Evolutionary conservation across 2,888 invertebrate genomes (phyloP).

Genomic region (Eupelmus urozonus): DNA sequence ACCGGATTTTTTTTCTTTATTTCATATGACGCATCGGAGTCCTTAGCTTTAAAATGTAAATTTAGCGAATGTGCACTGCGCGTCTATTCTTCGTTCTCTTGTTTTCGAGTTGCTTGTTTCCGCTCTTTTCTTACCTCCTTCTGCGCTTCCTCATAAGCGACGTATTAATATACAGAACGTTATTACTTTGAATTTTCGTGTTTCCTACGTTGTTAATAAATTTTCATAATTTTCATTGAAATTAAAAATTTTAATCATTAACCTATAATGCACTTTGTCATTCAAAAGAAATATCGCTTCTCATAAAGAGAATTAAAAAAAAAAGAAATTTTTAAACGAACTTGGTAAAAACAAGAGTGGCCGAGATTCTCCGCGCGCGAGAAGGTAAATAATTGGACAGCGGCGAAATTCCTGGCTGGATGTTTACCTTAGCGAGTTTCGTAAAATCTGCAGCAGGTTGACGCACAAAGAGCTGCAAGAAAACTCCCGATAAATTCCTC

Average conservation of each 20-base stretch:
- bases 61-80: background rate
- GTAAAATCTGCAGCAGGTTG: slow-evolving; percentile 19
- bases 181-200: too few species aligned
- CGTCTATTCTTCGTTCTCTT: background rate
- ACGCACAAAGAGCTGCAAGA: background rate
- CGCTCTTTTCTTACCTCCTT: background rate
- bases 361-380: background rate
- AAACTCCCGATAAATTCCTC: slow-evolving; percentile 2
- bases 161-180: too few species aligned
- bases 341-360: background rate
- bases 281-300: too few species aligned
- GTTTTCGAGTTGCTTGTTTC: background rate
- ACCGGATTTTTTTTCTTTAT: background rate
- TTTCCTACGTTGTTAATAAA: too few species aligned
- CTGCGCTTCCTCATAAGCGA: background rate
- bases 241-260: too few species aligned
- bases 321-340: slow-evolving; percentile 1
- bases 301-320: too few species aligned
- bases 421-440: slow-evolving; percentile 24
- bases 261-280: background rate
- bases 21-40: slow-evolving; percentile 2
- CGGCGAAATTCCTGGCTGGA: background rate
- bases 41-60: background rate
- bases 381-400: slow-evolving; percentile 33
- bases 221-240: too few species aligned